Percentiles rank a stretch among this genome's conserved stretches.
Evolutionary conservation across 2,113 vertebrate genomes (phyloP).

Genomic region (Hoplias malabaricus): DNA sequence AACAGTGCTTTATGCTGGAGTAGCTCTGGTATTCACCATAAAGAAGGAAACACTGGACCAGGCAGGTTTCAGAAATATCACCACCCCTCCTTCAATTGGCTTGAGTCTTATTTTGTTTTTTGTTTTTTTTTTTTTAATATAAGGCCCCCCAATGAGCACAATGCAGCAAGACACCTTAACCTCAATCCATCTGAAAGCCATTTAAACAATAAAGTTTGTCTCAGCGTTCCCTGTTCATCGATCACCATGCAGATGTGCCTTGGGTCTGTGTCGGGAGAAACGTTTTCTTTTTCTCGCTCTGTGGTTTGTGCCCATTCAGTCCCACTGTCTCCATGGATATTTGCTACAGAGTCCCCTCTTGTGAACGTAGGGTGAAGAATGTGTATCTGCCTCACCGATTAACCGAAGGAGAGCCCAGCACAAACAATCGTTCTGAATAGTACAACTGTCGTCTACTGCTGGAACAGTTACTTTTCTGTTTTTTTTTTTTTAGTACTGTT

Average conservation of each 20-base stretch:
- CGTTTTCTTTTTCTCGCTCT: constrained; percentile 61
- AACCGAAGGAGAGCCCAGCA: constrained; percentile 64
- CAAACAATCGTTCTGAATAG: constrained; percentile 41
- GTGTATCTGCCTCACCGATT: constrained; percentile 39
- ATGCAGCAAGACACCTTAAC: constrained; percentile 23
- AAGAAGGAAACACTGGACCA: background rate
- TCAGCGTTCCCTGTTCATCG: constrained; percentile 19
- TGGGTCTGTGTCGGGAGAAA: constrained; percentile 68
- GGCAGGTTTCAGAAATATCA: constrained; percentile 3
- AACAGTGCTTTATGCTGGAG: constrained; percentile 4
- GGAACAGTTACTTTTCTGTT: background rate
- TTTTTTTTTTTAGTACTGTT: constrained; percentile 46
- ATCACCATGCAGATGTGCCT: constrained; percentile 76
- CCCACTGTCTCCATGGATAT: background rate
- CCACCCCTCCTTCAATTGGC: no score
- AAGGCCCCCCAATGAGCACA: constrained; percentile 39
- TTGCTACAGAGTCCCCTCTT: constrained; percentile 10
- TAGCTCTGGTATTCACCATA: constrained; percentile 2
- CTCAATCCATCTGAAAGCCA: background rate
- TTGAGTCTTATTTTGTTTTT: no score
- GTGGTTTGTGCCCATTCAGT: constrained; percentile 27
- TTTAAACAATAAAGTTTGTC: background rate
- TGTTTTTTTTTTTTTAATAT: background rate
- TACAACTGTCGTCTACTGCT: constrained; percentile 47
- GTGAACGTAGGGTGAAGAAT: constrained; percentile 49